Base-by-base conservation (phyloP, 2,113 vertebrate species). In the Fukomys damarensis region DNA sequence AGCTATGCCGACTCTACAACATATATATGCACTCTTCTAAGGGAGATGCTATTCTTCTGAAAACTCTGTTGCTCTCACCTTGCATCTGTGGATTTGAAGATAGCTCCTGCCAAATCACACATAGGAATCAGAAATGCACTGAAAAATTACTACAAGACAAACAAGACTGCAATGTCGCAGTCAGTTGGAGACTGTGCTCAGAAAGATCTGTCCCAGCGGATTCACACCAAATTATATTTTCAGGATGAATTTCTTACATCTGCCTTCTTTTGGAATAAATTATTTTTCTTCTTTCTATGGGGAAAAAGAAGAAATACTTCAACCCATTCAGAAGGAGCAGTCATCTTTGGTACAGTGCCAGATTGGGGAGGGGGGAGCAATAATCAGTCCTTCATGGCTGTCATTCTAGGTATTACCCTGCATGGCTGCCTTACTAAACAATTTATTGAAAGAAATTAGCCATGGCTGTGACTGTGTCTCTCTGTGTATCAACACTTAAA, bases 191-290 rank as follows among this genome's bases (percentile, higher is more conserved):
- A 65, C 49, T 56, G 5, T 7, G 38, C 96, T 95, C 96, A 89
- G 90, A 97, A 38, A 86, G 54, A 66, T 19, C 49, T 35, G 91
- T 54, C 93, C 96, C 90, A 6, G 1, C 66, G 92, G 95, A 91
- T 63, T 86, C 54, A 46, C 72, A 98, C 58, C 85, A 10, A 95
- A 66, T 96, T 97, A 32, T 98, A 13, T 97, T 97, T 94, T 97
- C 79, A 96, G 95, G 95, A 97, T 97, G 86, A 96, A 66, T 97
- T 98, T 96, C 93, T 80, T 96, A 96, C 97, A 98, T 98, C 96
- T 98, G 66, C 95, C 81, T 72, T 96, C 88, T 96, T 85, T 98
- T 89, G 91, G 96, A 99, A 99, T 99, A 99, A 99, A 98, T 95
- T 93, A 92, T 98, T 98, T 98, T 96, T 98, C 96, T 98, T 88